Evolutionary conservation across 2,113 vertebrate genomes (phyloP), one percentile per base, ranked within the genome.

Genomic region (Antechinus flavipes): DNA sequence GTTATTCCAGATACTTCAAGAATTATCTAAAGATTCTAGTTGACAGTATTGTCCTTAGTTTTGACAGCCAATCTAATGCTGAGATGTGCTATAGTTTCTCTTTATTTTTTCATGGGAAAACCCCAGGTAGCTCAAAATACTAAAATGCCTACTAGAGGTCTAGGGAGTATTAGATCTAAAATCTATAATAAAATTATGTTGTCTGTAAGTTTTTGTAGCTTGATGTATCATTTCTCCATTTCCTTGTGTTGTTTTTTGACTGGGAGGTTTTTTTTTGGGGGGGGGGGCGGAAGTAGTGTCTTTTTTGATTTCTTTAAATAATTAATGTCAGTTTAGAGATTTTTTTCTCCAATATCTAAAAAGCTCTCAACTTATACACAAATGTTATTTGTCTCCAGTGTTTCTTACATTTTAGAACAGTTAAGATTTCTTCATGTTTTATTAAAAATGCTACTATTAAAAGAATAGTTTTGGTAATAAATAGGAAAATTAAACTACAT

Each of bases 381-480:
- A 68, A 97, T 93, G 50, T 46, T 92, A 84, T 49, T 93, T n/a
- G 35, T 53, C 24, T 89, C 35, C 92, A 91, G 68, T 16, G 10
- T 53, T 68, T 52, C 93, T 94, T 97, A 25, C 50, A 27, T 93
- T 56, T 91, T 52, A 90, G 47, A 95, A 68, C 89, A 96, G 53
- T 90, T 76, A 94, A 90, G 68, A 56, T 93, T 91, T 96, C 96
- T 95, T 94, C n/a, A 0, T 95, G 4, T 76, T 76, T 97, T 96
- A 91, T 97, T 93, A 96, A 95, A 96, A 96, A 94, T n/a, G 50
- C 58, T 94, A 35, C 94, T 91, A 90, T 97, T 97, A 96, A 96
- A 95, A 95, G 96, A 97, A 95, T 91, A 89, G 92, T 54, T 97
- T 97, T 76, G 84, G 89, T 95, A 96, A 95, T 95, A 95, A 97